These are phyloP conservation scores for Brienomyrus brachyistius DNA, from an alignment of 2,113 vertebrate genomes.

Conservation along the genomic window DNA sequence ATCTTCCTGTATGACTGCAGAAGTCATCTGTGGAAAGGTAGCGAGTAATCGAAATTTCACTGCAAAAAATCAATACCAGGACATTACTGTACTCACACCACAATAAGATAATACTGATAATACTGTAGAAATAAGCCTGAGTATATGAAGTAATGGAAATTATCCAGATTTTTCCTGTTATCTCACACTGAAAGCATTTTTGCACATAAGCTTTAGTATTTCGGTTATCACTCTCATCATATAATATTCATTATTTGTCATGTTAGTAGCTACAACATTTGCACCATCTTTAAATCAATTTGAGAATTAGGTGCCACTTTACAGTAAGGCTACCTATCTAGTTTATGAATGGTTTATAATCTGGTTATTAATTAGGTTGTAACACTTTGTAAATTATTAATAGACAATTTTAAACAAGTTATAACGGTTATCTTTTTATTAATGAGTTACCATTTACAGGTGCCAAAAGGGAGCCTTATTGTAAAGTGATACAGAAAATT, in stretches of 20 bases:
- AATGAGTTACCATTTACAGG: too few species aligned
- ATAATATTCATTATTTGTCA: not conserved
- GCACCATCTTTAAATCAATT: not conserved
- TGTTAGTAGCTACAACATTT: not conserved
- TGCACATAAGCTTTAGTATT: not conserved
- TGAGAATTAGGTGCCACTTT: not conserved
- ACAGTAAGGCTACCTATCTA: too few species aligned
- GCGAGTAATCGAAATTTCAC: not conserved
- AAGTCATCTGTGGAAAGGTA: conserved; percentile 66
- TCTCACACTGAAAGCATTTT: not conserved
- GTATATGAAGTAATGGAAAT: not conserved
- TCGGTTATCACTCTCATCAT: not conserved
- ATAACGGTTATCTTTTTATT: too few species aligned
- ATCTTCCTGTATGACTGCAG: conserved; percentile 73
- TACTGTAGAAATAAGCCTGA: not conserved
- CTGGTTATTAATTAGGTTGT: too few species aligned
- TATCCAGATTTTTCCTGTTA: not conserved
- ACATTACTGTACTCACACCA: not conserved
- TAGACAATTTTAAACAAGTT: too few species aligned
- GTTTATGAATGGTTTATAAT: too few species aligned
- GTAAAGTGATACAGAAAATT: not conserved
- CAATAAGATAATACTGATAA: not conserved
- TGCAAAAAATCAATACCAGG: not conserved
- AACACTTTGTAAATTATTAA: too few species aligned
- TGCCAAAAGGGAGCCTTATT: too few species aligned